phyloP scores from a whole-genome alignment of 2,797 vertebrate species.

The Halcyon smyrnensis region DNA sequence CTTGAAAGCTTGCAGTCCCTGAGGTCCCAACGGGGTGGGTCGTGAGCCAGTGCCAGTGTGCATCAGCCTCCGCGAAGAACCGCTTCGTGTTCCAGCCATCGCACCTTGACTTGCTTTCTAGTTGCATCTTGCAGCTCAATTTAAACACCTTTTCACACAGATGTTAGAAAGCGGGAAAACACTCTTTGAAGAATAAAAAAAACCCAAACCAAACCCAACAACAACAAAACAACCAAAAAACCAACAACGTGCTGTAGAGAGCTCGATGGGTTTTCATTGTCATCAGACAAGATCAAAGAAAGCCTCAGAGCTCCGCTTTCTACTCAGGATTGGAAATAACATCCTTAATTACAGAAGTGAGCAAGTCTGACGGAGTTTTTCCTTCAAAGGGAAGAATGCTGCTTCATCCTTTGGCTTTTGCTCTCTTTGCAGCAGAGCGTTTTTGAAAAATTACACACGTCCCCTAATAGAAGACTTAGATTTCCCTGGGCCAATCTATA shows the following conservation, averaged over 20 bases:
- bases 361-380: not conserved
- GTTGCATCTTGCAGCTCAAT: conserved; percentile 12
- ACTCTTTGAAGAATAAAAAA: conserved; percentile 47
- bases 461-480: not conserved
- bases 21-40: not conserved
- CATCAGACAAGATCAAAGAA: conserved; percentile 46
- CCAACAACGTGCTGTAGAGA: not conserved
- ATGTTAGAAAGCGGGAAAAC: not conserved
- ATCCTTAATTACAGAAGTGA: conserved; percentile 53
- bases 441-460: conserved; percentile 24
- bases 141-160: not conserved
- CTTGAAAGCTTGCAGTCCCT: not conserved
- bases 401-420: not conserved
- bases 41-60: not conserved
- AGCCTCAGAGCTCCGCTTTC: not conserved
- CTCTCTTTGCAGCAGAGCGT: not conserved
- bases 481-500: not conserved
- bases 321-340: conserved; percentile 41
- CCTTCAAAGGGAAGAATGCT: conserved; percentile 27
- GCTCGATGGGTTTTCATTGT: conserved; percentile 30
- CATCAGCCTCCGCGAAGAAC: not conserved
- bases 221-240: too few species aligned
- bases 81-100: not conserved
- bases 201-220: too few species aligned
- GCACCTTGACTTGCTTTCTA: not conserved